These are phyloP conservation scores for Eledone cirrhosa DNA, from an alignment of 2,888 invertebrate genomes.

Conservation along the genomic window DNA sequence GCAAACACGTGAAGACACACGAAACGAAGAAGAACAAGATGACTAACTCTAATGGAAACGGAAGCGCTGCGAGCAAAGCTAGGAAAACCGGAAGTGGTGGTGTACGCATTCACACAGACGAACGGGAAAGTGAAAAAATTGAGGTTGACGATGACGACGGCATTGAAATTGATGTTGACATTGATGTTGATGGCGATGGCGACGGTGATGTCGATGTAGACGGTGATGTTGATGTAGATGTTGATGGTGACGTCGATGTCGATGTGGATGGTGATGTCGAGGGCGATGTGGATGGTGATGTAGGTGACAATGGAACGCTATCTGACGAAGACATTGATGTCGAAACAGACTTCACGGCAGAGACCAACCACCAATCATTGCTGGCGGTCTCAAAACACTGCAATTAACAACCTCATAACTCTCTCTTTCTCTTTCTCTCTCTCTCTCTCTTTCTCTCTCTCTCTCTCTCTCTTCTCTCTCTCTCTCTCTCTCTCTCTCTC, in stretches of 20 bases:
- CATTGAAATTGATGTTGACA: background rate
- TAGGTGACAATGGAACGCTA: slow-evolving; percentile 19
- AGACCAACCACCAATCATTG: background rate
- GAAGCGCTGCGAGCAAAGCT: background rate
- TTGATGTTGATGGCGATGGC: slow-evolving; percentile 23
- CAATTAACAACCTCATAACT: too few relatives aligned
- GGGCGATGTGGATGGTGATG: slow-evolving; percentile 27
- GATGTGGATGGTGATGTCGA: background rate
- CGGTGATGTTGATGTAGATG: slow-evolving; percentile 45
- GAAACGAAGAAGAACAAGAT: slow-evolving; percentile 49
- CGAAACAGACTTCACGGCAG: slow-evolving; percentile 34
- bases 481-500: too few relatives aligned
- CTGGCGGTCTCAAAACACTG: background rate
- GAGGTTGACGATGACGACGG: slow-evolving; percentile 37
- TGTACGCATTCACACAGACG: slow-evolving; percentile 25
- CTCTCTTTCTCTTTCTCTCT: too few relatives aligned
- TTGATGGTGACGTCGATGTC: slow-evolving; percentile 43
- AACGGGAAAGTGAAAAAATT: slow-evolving; percentile 31
- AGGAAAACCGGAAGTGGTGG: slow-evolving; percentile 33
- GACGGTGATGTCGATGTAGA: slow-evolving; percentile 43
- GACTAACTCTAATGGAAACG: background rate
- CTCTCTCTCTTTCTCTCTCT: too few relatives aligned
- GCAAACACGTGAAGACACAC: slow-evolving; percentile 91
- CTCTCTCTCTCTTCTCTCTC: too few relatives aligned
- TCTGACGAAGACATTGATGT: slow-evolving; percentile 51